These are phyloP conservation scores for Fringilla coelebs DNA, from an alignment of 2,797 vertebrate genomes.

Conservation along the genomic window DNA sequence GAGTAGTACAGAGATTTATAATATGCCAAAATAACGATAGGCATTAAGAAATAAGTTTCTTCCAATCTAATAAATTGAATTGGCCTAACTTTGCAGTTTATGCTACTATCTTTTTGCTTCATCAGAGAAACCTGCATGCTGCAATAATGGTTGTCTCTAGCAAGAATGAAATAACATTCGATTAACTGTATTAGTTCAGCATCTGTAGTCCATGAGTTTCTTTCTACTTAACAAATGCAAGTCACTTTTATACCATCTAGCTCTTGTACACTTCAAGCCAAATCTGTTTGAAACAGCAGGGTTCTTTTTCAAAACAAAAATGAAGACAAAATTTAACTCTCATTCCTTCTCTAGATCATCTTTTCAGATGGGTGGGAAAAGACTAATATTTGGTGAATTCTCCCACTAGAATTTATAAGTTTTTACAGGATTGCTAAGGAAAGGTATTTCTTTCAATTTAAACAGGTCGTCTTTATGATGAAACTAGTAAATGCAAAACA, in stretches of 20 bases:
- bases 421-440: not conserved
- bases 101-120: not conserved
- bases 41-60: not conserved
- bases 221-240: not conserved
- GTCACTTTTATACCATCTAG: not conserved
- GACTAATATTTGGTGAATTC: not conserved
- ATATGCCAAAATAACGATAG: not conserved
- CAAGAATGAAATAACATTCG: not conserved
- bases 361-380: not conserved
- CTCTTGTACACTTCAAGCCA: not conserved
- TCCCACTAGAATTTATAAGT: accelerated
- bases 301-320: not conserved
- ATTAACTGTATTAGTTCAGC: not conserved
- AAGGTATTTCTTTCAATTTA: not conserved
- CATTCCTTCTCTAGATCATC: not conserved
- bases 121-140: not conserved
- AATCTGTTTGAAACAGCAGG: not conserved
- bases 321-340: not conserved
- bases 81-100: not conserved
- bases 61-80: not conserved
- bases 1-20: not conserved
- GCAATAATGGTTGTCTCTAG: not conserved
- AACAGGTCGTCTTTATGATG: not conserved
- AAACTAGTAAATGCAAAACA: not conserved
- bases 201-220: not conserved